Evolutionary conservation across 2,113 vertebrate genomes (phyloP).

Genomic region (Hemicordylus capensis): DNA sequence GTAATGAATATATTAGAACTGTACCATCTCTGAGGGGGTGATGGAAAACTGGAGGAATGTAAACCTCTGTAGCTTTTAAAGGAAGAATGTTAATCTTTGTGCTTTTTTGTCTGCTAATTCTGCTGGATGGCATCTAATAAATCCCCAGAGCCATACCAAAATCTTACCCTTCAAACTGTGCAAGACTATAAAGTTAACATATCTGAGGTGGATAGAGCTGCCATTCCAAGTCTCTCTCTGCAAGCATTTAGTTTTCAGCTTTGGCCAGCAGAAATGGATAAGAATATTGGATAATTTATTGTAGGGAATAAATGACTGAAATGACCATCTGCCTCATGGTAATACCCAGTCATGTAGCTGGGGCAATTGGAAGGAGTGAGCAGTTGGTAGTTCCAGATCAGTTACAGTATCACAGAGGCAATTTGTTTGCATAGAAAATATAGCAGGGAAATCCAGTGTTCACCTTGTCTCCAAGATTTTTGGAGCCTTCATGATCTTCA

Average conservation of each 20-base stretch:
- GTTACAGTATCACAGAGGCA: background rate
- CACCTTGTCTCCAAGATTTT: background rate
- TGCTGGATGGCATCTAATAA: background rate
- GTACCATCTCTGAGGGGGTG: background rate
- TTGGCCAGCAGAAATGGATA: background rate
- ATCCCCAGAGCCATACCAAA: background rate
- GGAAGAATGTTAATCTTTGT: constrained; percentile 34
- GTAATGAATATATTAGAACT: rapidly evolving
- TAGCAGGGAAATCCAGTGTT: background rate
- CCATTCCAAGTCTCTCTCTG: background rate
- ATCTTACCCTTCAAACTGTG: background rate
- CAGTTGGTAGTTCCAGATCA: background rate
- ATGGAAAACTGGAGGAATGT: background rate
- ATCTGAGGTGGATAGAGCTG: background rate
- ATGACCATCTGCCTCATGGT: background rate
- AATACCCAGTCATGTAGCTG: background rate
- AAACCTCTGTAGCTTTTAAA: constrained; percentile 18
- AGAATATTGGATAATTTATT: background rate
- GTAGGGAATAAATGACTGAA: background rate
- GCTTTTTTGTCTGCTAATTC: constrained; percentile 43
- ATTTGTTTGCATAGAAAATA: background rate
- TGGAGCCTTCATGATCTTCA: background rate
- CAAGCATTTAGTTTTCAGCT: background rate
- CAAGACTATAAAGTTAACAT: background rate
- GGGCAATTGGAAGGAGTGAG: no score